A percentile compares a stretch with the other conserved stretches of the same genome.
phyloP scores from a whole-genome alignment of 2,113 vertebrate species.

The Raphicerus campestris region DNA sequence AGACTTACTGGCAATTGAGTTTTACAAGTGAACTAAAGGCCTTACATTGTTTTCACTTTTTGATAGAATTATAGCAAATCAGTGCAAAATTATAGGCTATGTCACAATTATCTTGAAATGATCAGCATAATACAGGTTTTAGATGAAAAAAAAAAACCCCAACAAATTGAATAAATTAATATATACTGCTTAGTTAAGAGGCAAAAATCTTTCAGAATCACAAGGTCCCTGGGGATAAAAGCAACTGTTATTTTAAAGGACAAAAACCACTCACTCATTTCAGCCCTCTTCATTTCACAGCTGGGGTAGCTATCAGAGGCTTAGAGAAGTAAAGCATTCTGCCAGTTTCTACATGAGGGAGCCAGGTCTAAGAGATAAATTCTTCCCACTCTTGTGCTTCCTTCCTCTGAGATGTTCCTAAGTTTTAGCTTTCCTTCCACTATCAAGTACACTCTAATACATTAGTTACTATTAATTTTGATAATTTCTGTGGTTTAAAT shows the following conservation, averaged over 20 bases:
- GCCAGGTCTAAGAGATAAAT: background rate
- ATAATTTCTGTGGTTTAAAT: conserved; percentile 9
- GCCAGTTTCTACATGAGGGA: background rate
- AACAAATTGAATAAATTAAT: background rate
- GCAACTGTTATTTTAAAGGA: background rate
- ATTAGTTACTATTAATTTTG: background rate
- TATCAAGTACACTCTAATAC: background rate
- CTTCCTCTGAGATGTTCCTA: background rate
- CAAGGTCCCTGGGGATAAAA: background rate
- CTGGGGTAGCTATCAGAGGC: background rate
- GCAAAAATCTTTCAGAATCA: conserved; percentile 7
- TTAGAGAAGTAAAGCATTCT: background rate
- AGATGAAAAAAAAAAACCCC: background rate
- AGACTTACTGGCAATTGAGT: background rate
- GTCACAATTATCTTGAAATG: conserved; percentile 4
- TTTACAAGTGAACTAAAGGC: background rate
- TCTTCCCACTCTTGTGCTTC: background rate
- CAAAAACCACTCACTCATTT: background rate
- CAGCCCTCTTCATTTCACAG: background rate
- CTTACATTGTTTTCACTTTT: conserved; percentile 29
- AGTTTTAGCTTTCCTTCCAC: background rate
- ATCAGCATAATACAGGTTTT: background rate
- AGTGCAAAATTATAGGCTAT: background rate
- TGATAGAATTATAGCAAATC: background rate
- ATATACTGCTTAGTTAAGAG: background rate